phyloP scores from a whole-genome alignment of 1,140 invertebrate species.

The Drosophila albomicans region DNA sequence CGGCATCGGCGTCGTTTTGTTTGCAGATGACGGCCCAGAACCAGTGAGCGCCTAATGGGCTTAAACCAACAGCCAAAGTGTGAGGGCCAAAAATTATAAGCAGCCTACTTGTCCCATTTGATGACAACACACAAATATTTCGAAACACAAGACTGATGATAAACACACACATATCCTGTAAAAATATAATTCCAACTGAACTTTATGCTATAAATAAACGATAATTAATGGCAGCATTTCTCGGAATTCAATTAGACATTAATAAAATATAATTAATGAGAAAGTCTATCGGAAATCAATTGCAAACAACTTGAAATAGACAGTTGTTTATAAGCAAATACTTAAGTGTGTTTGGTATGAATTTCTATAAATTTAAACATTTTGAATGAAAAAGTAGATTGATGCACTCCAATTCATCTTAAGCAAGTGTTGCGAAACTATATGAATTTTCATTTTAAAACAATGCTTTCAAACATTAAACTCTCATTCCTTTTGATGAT shows the following conservation, averaged over 20 bases:
- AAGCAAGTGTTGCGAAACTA: too few species aligned
- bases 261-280: neutral
- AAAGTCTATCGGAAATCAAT: neutral
- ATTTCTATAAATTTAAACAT: too few species aligned
- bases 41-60: constrained; percentile 42
- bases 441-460: too few species aligned
- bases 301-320: neutral
- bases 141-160: constrained; percentile 2
- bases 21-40: constrained; percentile 31
- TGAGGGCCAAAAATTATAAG: constrained; percentile 20
- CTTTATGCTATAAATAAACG: too few species aligned
- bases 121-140: constrained; percentile 8
- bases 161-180: constrained; percentile 7
- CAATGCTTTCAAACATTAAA: too few species aligned
- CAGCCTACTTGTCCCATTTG: constrained; percentile 35
- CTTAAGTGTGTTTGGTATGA: too few species aligned
- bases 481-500: too few species aligned
- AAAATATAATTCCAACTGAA: too few species aligned
- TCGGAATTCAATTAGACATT: too few species aligned
- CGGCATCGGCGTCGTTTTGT: constrained; percentile 15
- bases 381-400: too few species aligned
- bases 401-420: too few species aligned
- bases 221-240: too few species aligned
- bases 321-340: neutral
- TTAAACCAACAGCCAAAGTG: constrained; percentile 22